phyloP scores from a whole-genome alignment of 2,797 vertebrate species.

The Chaenodraco wilsoni region DNA sequence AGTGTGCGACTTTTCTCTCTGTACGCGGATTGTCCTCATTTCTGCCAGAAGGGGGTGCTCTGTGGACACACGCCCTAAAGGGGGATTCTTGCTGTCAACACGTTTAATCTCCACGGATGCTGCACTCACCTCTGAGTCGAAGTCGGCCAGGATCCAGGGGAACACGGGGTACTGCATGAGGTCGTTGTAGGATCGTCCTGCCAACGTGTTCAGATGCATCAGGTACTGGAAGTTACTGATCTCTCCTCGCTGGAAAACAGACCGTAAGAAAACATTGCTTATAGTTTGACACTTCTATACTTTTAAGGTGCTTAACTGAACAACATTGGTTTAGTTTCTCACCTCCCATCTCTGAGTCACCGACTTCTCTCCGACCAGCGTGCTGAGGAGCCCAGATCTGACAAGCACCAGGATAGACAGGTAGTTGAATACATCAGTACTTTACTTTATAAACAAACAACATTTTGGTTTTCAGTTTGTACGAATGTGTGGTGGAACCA shows the following conservation, averaged over 20 bases:
- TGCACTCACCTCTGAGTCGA: conserved; percentile 89
- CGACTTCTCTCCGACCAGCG: conserved; percentile 96
- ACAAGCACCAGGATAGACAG: not conserved
- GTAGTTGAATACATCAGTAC: not conserved
- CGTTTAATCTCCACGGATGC: not conserved
- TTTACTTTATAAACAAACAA: not conserved
- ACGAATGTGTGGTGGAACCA: not conserved
- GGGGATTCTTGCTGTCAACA: not conserved
- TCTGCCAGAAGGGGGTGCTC: no score
- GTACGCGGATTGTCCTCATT: no score
- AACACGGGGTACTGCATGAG: conserved; percentile 99
- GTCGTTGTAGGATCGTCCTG: conserved; percentile 97
- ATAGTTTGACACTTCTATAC: no score
- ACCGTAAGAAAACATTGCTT: not conserved
- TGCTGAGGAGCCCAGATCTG: conserved; percentile 97
- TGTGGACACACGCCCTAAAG: not conserved
- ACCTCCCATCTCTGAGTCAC: conserved; percentile 99
- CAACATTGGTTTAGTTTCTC: conserved; percentile 38
- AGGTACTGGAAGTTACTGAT: conserved; percentile 99
- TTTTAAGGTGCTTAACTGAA: not conserved
- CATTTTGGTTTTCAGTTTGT: not conserved
- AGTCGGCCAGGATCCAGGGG: conserved; percentile 98
- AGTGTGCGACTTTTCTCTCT: no score
- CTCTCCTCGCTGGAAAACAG: conserved; percentile 90
- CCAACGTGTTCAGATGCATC: conserved; percentile 98